Conservation (phyloP, 2,113 vertebrate genomes). For the Myanophis thanlyinensis region DNA sequence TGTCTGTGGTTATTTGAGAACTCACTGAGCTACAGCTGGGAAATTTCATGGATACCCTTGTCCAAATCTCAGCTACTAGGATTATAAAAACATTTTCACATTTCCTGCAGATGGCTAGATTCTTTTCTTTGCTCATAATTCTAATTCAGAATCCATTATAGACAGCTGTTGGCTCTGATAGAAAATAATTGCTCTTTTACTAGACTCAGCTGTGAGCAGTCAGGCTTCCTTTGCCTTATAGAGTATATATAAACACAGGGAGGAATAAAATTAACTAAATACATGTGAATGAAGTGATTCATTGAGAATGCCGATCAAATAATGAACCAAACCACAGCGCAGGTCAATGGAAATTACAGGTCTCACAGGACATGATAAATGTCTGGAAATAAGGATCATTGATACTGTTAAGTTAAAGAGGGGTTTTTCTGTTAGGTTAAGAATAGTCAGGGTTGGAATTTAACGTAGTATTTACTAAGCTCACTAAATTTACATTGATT, state of each 20-base stretch:
- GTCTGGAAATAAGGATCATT: slow-evolving; percentile 64
- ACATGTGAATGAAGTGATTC: slow-evolving; percentile 68
- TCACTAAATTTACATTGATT: slow-evolving; percentile 27
- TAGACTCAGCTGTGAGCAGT: slow-evolving; percentile 71
- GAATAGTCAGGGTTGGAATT: slow-evolving; percentile 50
- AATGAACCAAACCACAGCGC: slow-evolving; percentile 65
- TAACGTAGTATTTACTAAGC: slow-evolving; percentile 44
- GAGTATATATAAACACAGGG: slow-evolving; percentile 72
- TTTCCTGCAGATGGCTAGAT: slow-evolving; percentile 78
- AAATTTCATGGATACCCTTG: slow-evolving; percentile 69
- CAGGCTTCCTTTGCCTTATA: slow-evolving; percentile 69
- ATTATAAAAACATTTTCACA: slow-evolving; percentile 79
- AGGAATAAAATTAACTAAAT: slow-evolving; percentile 74
- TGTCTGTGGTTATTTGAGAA: slow-evolving; percentile 61
- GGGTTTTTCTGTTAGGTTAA: slow-evolving; percentile 31
- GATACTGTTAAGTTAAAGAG: slow-evolving; percentile 53
- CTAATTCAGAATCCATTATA: slow-evolving; percentile 77
- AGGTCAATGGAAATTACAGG: slow-evolving; percentile 75
- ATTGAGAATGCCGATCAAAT: slow-evolving; percentile 69
- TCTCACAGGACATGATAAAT: slow-evolving; percentile 65
- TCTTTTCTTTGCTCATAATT: slow-evolving; percentile 75
- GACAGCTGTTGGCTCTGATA: slow-evolving; percentile 79
- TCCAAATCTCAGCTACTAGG: slow-evolving; percentile 69
- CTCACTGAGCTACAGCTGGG: slow-evolving; percentile 74
- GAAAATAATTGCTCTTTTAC: slow-evolving; percentile 73